Conservation (phyloP, 2,888 invertebrate species). For the Artemia sp. region DNA sequence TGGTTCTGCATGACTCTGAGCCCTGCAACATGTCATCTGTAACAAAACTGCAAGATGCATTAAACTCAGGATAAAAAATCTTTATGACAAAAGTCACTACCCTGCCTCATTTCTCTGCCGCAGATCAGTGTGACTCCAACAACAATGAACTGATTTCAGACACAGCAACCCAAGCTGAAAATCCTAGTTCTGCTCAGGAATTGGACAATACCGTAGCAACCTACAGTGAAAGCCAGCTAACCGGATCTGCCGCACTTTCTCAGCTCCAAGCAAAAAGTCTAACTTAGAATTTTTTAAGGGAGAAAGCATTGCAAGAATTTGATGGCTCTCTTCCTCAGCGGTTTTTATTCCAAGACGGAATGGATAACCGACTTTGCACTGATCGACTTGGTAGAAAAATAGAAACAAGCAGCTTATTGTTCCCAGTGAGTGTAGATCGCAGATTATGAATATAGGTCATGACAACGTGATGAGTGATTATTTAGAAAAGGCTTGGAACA, state of each 20-base stretch:
- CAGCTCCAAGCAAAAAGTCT: not conserved
- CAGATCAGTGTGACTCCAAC: not conserved
- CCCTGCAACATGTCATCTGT: not conserved
- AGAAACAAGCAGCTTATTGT: slow-evolving; percentile 2
- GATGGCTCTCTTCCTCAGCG: not conserved
- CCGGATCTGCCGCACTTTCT: not conserved
- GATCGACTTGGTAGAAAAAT: slow-evolving; percentile 1
- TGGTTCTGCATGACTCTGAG: slow-evolving; percentile 3
- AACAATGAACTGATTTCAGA: not conserved
- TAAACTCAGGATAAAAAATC: not conserved
- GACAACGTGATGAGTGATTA: slow-evolving; percentile 7
- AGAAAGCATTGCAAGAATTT: slow-evolving; percentile 12
- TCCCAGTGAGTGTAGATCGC: slow-evolving; percentile 6
- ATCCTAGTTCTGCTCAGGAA: not conserved
- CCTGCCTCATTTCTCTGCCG: not conserved
- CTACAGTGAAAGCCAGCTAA: too few relatives aligned
- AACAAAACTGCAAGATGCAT: not conserved
- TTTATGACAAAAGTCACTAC: not conserved
- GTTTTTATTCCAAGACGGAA: slow-evolving; percentile 1
- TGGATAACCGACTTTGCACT: not conserved
- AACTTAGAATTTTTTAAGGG: slow-evolving; percentile 1
- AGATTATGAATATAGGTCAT: not conserved
- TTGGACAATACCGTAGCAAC: too few relatives aligned
- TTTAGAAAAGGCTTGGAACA: not conserved
- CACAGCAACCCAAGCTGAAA: not conserved